Evolutionary conservation across 2,797 vertebrate genomes (phyloP).

Genomic region (Vipera ursinii): DNA sequence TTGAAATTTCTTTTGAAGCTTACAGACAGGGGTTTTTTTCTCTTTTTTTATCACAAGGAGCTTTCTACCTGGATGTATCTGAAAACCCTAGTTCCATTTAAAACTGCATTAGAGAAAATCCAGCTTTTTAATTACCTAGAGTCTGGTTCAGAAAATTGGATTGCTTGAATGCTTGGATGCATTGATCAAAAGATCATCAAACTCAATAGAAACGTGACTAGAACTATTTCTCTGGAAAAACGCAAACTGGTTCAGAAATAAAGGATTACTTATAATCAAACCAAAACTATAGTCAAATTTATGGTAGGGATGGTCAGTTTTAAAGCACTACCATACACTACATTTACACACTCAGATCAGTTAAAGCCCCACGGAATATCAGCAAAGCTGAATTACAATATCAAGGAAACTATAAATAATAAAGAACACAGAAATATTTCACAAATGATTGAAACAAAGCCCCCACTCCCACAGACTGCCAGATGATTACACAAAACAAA

Average conservation of each 20-base stretch:
- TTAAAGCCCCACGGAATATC: not conserved
- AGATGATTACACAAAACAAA: not conserved
- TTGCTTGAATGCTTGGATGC: not conserved
- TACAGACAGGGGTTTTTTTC: fast-evolving
- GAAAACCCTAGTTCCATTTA: not conserved
- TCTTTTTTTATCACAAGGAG: not conserved
- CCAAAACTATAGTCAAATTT: not conserved
- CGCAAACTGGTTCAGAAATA: not conserved
- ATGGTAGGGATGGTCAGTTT: not conserved
- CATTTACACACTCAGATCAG: not conserved
- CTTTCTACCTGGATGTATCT: not conserved
- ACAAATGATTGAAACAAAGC: not conserved
- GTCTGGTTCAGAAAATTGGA: not conserved
- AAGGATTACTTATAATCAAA: not conserved
- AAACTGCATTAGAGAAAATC: not conserved
- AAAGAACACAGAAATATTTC: not conserved
- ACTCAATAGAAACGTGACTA: not conserved
- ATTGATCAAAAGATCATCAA: not conserved
- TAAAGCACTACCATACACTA: not conserved
- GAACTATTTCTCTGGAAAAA: not conserved
- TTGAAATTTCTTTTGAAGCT: not conserved
- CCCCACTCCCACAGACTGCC: not conserved
- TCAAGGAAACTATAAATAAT: not conserved
- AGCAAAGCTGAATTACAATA: not conserved
- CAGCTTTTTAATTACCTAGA: not conserved